Conservation (phyloP, 2,888 invertebrate genomes). For the Neocrepidodera transversa region DNA sequence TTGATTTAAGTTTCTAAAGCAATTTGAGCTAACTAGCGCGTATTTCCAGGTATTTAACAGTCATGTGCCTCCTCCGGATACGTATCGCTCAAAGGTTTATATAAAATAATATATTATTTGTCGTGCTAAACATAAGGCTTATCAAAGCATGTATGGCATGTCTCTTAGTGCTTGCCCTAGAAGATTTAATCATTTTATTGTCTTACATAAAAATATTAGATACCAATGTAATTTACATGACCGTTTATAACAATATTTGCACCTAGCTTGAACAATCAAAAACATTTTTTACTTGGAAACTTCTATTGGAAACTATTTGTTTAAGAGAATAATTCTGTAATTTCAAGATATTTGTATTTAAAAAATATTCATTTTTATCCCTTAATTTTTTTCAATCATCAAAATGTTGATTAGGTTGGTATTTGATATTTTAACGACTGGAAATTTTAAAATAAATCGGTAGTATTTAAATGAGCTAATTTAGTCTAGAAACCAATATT, state of each 20-base stretch:
- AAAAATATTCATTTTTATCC: too few species aligned
- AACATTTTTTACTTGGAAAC: too few species aligned
- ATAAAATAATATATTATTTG: constrained; percentile 59
- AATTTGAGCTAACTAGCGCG: constrained; percentile 52
- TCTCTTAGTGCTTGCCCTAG: constrained; percentile 43
- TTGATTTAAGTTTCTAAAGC: constrained; percentile 18
- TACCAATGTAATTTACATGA: background rate
- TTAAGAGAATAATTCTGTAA: too few species aligned
- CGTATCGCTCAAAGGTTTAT: constrained; percentile 91
- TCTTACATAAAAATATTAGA: constrained; percentile 3
- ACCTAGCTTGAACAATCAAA: too few species aligned
- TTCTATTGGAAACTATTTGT: too few species aligned
- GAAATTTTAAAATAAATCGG: constrained; percentile 6
- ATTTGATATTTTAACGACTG: background rate
- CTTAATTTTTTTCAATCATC: too few species aligned
- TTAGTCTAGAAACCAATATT: constrained; percentile 13
- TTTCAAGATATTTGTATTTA: too few species aligned
- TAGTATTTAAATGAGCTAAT: constrained; percentile 9
- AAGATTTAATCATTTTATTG: constrained; percentile 10
- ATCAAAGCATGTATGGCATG: constrained; percentile 53
- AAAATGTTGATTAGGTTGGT: constrained; percentile 1
- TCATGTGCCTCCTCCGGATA: constrained; percentile 92
- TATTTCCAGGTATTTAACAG: constrained; percentile 92
- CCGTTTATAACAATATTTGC: too few species aligned
- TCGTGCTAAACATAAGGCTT: constrained; percentile 52